Conservation (phyloP, 2,888 invertebrate species). For the Troides aeacus region DNA sequence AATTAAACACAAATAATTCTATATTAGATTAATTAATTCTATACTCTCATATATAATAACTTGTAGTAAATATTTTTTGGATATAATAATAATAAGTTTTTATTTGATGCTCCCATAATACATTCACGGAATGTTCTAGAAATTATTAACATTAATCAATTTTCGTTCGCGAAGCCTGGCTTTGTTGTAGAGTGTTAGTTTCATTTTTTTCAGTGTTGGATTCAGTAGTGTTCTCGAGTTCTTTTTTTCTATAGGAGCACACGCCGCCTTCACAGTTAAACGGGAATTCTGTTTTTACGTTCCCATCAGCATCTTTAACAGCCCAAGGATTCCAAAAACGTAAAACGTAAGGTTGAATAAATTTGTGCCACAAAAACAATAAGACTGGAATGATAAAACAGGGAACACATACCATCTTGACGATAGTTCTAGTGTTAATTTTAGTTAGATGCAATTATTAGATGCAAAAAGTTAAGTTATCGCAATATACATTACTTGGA, state of each 20-base stretch:
- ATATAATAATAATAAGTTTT: too few species aligned
- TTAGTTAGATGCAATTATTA: too few species aligned
- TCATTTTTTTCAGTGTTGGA: constrained; percentile 33
- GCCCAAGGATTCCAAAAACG: constrained; percentile 92
- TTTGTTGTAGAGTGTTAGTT: constrained; percentile 28
- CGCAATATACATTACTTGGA: too few species aligned
- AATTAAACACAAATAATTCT: too few species aligned
- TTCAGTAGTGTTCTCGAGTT: constrained; percentile 38
- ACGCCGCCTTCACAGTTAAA: constrained; percentile 81
- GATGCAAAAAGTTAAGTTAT: too few species aligned
- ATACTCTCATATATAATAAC: too few species aligned
- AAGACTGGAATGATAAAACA: constrained; percentile 92
- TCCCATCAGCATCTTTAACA: constrained; percentile 82
- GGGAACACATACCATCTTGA: constrained; percentile 88
- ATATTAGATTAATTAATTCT: too few species aligned
- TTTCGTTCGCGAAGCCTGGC: constrained; percentile 42
- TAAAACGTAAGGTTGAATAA: constrained; percentile 89
- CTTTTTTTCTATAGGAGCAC: constrained; percentile 63
- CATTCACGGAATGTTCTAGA: background rate
- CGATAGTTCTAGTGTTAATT: background rate
- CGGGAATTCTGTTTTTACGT: constrained; percentile 79
- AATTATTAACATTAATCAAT: constrained; percentile 39
- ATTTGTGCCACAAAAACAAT: constrained; percentile 90
- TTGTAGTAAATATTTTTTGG: too few species aligned
- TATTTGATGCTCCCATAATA: too few species aligned